Percentiles rank a stretch among this genome's conserved stretches.
Conservation (phyloP, 2,888 invertebrate species). For the Margaritifera margaritifera region DNA sequence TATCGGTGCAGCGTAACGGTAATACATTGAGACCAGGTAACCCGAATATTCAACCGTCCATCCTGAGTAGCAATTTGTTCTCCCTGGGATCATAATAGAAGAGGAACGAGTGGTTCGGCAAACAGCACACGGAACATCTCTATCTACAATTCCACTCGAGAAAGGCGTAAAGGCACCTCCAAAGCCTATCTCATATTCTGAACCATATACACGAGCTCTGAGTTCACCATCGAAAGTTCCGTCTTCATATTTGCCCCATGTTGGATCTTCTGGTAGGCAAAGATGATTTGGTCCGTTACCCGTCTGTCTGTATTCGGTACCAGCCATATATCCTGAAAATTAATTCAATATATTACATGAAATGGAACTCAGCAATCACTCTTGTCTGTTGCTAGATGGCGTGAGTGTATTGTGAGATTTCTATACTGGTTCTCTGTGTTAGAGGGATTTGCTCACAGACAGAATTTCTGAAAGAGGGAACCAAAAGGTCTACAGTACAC, state of each 20-base stretch:
- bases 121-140: constrained; percentile 15
- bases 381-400: too few species aligned
- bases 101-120: constrained; percentile 4
- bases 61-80: constrained; percentile 10
- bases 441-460: too few species aligned
- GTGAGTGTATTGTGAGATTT: too few species aligned
- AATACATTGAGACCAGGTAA: constrained; percentile 8
- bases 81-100: constrained; percentile 10
- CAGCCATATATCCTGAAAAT: background rate
- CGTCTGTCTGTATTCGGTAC: constrained; percentile 1
- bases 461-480: too few species aligned
- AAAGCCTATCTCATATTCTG: constrained; percentile 5
- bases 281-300: constrained; percentile 9
- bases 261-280: constrained; percentile 15
- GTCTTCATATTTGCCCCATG: background rate
- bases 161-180: background rate
- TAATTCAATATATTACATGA: too few species aligned
- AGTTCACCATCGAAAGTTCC: background rate
- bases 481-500: too few species aligned
- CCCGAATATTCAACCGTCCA: constrained; percentile 16
- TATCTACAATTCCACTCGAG: background rate
- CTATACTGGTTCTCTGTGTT: too few species aligned
- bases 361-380: too few species aligned
- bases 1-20: background rate
- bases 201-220: constrained; percentile 5